phyloP scores from a whole-genome alignment of 2,888 invertebrate species.

The Dasysyrphus tricinctus region DNA sequence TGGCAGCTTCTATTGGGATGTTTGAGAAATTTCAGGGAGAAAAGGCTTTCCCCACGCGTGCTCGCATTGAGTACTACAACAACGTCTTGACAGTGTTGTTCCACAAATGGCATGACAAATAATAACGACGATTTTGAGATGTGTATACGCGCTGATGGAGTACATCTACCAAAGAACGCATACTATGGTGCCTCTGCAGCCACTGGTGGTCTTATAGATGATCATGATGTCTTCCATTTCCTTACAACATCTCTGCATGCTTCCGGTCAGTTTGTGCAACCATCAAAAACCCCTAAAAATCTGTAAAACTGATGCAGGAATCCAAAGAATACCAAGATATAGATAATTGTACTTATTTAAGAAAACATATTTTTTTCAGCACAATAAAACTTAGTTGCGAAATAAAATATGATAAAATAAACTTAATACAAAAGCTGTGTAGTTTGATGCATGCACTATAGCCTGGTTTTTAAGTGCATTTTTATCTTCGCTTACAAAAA shows the following conservation, averaged over 20 bases:
- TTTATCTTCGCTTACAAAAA: no score
- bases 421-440: no score
- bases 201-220: no score
- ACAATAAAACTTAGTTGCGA: no score
- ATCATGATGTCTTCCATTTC: no score
- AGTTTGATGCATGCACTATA: no score
- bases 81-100: conserved; percentile 96
- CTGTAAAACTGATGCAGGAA: conserved; percentile 94
- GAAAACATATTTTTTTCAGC: no score
- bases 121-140: conserved; percentile 97
- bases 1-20: conserved; percentile 96
- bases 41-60: conserved; percentile 98
- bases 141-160: conserved; percentile 95
- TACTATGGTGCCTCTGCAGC: no score
- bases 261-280: conserved; percentile 84
- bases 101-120: conserved; percentile 96
- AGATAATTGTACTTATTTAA: no score
- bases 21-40: conserved; percentile 97
- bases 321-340: conserved; percentile 97
- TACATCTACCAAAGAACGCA: no score
- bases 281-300: conserved; percentile 87
- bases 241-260: conserved; percentile 92
- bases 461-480: no score
- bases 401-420: no score
- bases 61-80: conserved; percentile 95